Percentiles rank a stretch among this genome's conserved stretches.
phyloP scores from a whole-genome alignment of 2,113 vertebrate genomes.

The Epinephelus cyanopodus region DNA sequence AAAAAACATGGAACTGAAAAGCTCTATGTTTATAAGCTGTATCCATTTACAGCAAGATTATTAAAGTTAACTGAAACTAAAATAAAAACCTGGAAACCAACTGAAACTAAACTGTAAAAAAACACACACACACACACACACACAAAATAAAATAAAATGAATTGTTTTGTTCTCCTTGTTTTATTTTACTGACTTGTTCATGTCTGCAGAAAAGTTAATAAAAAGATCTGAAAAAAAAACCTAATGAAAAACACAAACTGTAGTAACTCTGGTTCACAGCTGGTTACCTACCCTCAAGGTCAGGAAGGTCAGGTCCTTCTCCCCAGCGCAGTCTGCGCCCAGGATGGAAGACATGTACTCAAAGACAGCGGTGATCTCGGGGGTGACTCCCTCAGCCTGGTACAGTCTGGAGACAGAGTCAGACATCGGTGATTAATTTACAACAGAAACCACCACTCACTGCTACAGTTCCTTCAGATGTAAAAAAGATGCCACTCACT shows the following conservation, averaged over 20 bases:
- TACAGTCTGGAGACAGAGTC: slow-evolving; percentile 82
- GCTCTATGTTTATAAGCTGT: too few relatives aligned
- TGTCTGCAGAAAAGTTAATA: too few relatives aligned
- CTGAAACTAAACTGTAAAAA: too few relatives aligned
- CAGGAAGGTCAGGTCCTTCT: slow-evolving; percentile 89
- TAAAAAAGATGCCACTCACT: slow-evolving; percentile 79
- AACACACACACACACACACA: too few relatives aligned
- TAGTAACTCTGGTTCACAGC: not conserved
- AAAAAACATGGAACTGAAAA: too few relatives aligned
- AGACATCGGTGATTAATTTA: slow-evolving; percentile 16
- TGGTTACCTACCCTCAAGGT: slow-evolving; percentile 87
- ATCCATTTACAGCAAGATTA: too few relatives aligned
- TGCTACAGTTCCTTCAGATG: not conserved
- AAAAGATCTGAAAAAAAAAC: too few relatives aligned
- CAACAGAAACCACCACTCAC: slow-evolving; percentile 1
- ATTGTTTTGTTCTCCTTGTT: too few relatives aligned
- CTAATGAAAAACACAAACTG: not conserved
- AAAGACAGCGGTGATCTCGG: slow-evolving; percentile 86
- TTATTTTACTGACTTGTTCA: too few relatives aligned
- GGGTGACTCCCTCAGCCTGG: slow-evolving; percentile 74
- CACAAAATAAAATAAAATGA: too few relatives aligned
- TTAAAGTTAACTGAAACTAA: too few relatives aligned
- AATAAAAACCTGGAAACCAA: too few relatives aligned
- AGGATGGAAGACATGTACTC: slow-evolving; percentile 88
- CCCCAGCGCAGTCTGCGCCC: slow-evolving; percentile 86